phyloP scores from a whole-genome alignment of 23 tunicate genomes.

The Halocynthia aurantium region DNA sequence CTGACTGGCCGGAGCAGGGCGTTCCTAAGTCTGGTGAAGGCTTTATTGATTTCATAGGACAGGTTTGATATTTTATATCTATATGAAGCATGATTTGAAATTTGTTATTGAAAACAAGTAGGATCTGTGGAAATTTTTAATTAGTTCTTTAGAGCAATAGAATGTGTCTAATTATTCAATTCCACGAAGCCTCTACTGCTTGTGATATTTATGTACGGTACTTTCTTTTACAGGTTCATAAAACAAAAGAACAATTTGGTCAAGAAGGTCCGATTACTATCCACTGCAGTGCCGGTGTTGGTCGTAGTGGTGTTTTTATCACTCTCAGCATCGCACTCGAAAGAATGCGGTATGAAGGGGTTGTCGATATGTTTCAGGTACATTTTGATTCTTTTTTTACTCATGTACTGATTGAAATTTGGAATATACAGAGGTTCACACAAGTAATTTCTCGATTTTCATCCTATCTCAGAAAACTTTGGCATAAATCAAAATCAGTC shows the following conservation, averaged over 20 bases:
- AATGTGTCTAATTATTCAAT: neutral
- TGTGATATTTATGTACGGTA: neutral
- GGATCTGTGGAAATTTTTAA: too few species aligned
- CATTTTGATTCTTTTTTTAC: too few species aligned
- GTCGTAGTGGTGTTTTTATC: conserved; percentile 96
- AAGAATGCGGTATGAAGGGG: conserved; percentile 88
- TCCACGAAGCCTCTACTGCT: neutral
- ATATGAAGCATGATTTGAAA: neutral
- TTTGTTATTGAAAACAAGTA: neutral
- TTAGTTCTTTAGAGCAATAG: too few species aligned
- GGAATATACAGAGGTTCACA: too few species aligned
- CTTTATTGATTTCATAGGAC: conserved; percentile 97
- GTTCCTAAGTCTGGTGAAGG: conserved; percentile 98
- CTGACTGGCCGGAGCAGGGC: conserved; percentile 98
- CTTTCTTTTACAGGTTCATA: conserved; percentile 59
- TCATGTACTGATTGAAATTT: too few species aligned
- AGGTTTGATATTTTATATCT: conserved; percentile 10
- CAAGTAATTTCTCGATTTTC: neutral
- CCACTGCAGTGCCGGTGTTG: conserved; percentile 99
- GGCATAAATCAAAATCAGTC: too few species aligned
- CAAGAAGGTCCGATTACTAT: conserved; percentile 99
- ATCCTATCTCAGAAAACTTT: neutral
- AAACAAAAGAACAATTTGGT: conserved; percentile 98
- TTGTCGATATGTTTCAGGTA: conserved; percentile 98
- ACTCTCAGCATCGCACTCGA: conserved; percentile 90